Evolutionary conservation across 92 coral and sea anemone species (phyloP).

Genomic region (Heliopora coerulea): DNA sequence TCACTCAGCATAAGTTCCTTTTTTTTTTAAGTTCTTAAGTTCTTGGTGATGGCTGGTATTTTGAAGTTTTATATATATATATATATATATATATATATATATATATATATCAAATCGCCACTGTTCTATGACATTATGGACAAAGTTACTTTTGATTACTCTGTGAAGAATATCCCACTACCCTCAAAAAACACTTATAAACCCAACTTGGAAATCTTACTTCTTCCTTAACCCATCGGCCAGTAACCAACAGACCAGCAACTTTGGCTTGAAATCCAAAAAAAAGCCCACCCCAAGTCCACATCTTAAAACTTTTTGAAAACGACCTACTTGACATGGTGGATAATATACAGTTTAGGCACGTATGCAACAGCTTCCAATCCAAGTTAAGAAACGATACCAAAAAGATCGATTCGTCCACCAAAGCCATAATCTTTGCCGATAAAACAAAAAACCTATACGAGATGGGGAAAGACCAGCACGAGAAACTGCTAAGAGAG

Average conservation of each 20-base stretch:
- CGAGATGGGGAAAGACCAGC: neutral
- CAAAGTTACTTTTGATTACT: conserved; percentile 4
- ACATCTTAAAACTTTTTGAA: conserved; percentile 1
- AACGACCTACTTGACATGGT: conserved; percentile 10
- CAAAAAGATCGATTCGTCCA: neutral
- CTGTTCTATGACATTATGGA: no score
- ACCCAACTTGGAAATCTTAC: neutral
- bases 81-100: no score
- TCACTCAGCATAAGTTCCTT: no score
- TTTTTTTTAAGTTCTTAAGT: no score
- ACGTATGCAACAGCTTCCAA: no score
- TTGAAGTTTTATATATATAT: no score
- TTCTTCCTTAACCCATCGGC: neutral
- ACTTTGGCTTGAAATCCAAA: neutral
- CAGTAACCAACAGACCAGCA: neutral
- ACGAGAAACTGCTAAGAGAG: conserved; percentile 25
- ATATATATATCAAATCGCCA: no score
- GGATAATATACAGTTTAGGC: conserved; percentile 5
- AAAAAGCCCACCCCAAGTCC: neutral
- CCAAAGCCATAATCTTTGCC: conserved; percentile 19
- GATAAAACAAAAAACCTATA: conserved; percentile 23
- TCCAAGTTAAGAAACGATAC: neutral
- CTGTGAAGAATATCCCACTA: conserved; percentile 3
- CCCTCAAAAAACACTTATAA: neutral
- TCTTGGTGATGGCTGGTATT: no score